Base-by-base conservation (phyloP, 2,113 vertebrate species). In the Onychorhynchus coronatus region DNA sequence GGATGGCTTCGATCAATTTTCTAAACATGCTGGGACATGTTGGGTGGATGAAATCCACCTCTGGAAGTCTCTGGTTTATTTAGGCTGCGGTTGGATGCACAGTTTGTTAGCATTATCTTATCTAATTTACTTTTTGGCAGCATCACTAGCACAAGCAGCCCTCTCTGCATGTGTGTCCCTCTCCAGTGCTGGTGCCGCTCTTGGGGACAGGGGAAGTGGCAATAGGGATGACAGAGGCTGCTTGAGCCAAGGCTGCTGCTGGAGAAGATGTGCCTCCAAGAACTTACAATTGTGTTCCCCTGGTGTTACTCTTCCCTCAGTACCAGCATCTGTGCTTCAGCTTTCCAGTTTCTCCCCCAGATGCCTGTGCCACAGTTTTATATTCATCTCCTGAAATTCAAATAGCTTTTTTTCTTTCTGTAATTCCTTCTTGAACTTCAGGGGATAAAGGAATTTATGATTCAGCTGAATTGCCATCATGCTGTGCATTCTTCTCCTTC, bases 361-460 rank as follows among this genome's bases (percentile, higher is more conserved):
- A 50, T 84, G 79, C 55, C 80, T 50, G 41, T 83, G 58, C 46
- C 37, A 28, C 7, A 31, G 53, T 89, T 79, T 85, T 47, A 80
- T 6, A 16, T 41, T 31, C 35, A 37, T 66, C 37, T 55, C 11
- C n/a, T 90, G 71, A 63, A 93, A 83, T 92, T 3, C 46, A 23
- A 83, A 53, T 46, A 71, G 44, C 44, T 94, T 88, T 42, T 83
- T 74, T 93, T 84, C 35, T 55, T 73, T 59, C 66, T 39, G 16
- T 71, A 92, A 84, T 86, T 94, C 25, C 59, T 61, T 62, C 88
- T 94, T 77, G 66, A 77, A 83, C 47, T 91, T 86, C 79, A 93
- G 56, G 27, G 55, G 79, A 86, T 93, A 88, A 80, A 88, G 42
- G 72, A 94, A 92, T 97, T 91, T 86, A 44, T 84, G 86, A 88